Evolutionary conservation across 2,797 vertebrate genomes (phyloP), one percentile per base, ranked within the genome.

Genomic region (Pseudochirops corinnae): DNA sequence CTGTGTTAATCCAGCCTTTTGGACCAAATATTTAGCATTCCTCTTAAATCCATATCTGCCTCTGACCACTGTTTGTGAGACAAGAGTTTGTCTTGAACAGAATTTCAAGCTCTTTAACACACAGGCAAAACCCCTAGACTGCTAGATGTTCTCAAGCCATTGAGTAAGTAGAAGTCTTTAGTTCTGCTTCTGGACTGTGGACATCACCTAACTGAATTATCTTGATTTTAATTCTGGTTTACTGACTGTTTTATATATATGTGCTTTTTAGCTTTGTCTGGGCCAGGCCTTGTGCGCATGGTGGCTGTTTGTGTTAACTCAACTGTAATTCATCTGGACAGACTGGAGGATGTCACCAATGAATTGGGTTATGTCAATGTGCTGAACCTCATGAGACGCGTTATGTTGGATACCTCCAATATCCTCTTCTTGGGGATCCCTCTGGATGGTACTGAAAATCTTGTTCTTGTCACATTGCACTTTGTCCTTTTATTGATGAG

Each of bases 361-460:
- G 87, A 98, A 2, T 93, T 98, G 0, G 99, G 99, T 92, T 99
- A 99, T 0, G 98, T 99, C 96, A 98, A 99, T 0, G 98, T 98
- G 50, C 98, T 99, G 92, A 99, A 99, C 93, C 98, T 99, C 55
- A 99, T 99, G 98, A 99, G 99, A 94, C 95, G 99, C 94, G 99
- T 99, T 55, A 99, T 99, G 98, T 99, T 99, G 62, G 99, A 99
- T 97, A 98, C 99, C 1, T 99, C 99, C 57, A 99, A 99, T 98
- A 98, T 97, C 93, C 99, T 99, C 13, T 99, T 99, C 96, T 99
- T 99, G 0, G 98, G 99, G 93, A 99, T 99, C 92, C 99, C 99
- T 2, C 97, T 99, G 56, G 99, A 99, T 0, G 99, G 99, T 99
- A 99, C 91, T 26, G 16, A 16, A 14, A 93, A 29, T 5, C 58